Evolutionary conservation across 2,797 vertebrate genomes (phyloP), one percentile per base, ranked within the genome.

Genomic region (Potorous gilbertii): DNA sequence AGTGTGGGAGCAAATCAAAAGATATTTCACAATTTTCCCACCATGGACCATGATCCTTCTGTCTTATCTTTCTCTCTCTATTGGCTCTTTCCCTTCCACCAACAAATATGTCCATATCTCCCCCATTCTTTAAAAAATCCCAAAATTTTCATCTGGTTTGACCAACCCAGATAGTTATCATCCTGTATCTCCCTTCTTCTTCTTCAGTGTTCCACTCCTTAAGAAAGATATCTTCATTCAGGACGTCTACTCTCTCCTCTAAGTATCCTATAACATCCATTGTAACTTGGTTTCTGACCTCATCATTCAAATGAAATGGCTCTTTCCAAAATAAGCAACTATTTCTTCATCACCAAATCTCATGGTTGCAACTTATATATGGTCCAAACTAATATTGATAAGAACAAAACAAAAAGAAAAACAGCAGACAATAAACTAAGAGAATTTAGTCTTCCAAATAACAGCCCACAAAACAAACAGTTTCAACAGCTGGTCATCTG

Each of bases 381-480:
- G 0, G 0, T 0, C 14, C 55, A 0, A 0, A 59, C 92, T 66
- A 90, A 94, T 0, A 1, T 5, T 12, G 54, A 46, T 57, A 29
- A 3, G 40, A 40, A 40, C 16, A 81, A 81, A 40, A 81, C 40
- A 81, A 81, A 46, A 46, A 21, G 46, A 81, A 81, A 24, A 4
- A 50, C 34, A 94, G 89, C 90, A 96, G 97, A 97, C 95, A 95
- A 93, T 94, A 95, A 95, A 95, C 52, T 93, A 40, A 46, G 92
- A 81, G 95, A 91, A 92, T 40, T 29, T 92, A 92, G 91, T 59
- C 95, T 4, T 18, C 92, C 96, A 94, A 97, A 96, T 96, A 97
- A 95, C 92, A 96, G 95, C 81, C 55, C 94, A 91, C 96, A 97
- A 93, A 96, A 94, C 95, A 97, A 97, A 97, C 81, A 97, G 46